Percentiles rank a stretch among this genome's conserved stretches.
These are phyloP conservation scores for Thyatira batis DNA, from an alignment of 2,888 invertebrate species.

Conservation along the genomic window DNA sequence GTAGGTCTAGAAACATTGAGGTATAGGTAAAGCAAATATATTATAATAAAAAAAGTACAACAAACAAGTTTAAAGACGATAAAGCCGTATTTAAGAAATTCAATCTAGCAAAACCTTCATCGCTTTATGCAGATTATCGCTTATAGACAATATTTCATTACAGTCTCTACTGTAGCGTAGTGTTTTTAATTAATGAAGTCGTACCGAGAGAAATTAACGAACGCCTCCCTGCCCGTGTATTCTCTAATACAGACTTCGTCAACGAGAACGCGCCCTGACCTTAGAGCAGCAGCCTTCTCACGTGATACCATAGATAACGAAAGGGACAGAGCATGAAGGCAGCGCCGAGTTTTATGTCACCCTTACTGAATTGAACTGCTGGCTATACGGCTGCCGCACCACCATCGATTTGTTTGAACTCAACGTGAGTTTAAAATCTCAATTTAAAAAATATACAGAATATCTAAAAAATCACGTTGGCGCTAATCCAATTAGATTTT, in stretches of 20 bases:
- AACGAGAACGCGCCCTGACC: background rate
- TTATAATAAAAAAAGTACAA: no score
- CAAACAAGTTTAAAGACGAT: background rate
- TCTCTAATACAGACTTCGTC: conserved; percentile 24
- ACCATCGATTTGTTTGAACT: background rate
- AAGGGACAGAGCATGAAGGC: no score
- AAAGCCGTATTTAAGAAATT: background rate
- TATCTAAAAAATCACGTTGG: background rate
- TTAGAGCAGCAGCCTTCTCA: no score
- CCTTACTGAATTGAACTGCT: no score
- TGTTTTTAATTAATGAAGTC: conserved; percentile 69
- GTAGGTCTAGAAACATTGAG: no score
- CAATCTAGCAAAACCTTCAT: conserved; percentile 1
- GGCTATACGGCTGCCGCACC: background rate
- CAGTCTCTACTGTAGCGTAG: conserved; percentile 55
- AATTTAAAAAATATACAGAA: background rate
- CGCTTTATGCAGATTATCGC: conserved; percentile 12
- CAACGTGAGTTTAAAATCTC: background rate
- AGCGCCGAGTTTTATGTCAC: no score
- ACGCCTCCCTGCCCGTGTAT: conserved; percentile 26
- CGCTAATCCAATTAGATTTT: background rate
- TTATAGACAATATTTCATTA: conserved; percentile 53
- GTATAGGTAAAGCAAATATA: no score
- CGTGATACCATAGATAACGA: no score
- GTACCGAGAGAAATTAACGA: conserved; percentile 54